Conservation (phyloP, 2,113 vertebrate species). For the Alethe castanea region DNA sequence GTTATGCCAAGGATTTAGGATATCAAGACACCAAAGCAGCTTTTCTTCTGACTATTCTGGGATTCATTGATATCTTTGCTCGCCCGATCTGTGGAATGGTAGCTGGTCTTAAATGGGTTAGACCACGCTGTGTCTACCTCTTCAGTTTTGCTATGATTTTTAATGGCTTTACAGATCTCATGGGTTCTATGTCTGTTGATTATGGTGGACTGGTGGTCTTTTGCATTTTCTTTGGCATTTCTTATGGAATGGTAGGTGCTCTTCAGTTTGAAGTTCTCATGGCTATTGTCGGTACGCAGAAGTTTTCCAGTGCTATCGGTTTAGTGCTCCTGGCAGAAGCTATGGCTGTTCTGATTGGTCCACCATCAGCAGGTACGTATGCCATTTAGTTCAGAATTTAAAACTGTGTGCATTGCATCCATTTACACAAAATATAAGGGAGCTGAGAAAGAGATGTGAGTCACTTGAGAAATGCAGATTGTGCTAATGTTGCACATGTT, state of each 20-base stretch:
- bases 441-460: neutral
- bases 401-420: neutral
- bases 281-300: conserved; percentile 91
- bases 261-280: conserved; percentile 98
- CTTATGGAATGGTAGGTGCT: conserved; percentile 97
- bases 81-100: conserved; percentile 87
- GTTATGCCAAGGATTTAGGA: conserved; percentile 89
- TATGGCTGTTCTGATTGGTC: conserved; percentile 89
- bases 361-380: conserved; percentile 86
- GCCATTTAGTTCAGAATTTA: neutral
- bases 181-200: conserved; percentile 80
- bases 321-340: conserved; percentile 92
- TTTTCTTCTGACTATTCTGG: conserved; percentile 88
- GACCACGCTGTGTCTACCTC: conserved; percentile 90
- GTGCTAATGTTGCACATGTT: neutral
- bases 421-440: neutral
- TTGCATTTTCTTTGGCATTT: conserved; percentile 95
- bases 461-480: neutral
- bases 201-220: conserved; percentile 85
- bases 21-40: conserved; percentile 86
- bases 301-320: conserved; percentile 93
- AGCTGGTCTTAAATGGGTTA: conserved; percentile 83
- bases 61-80: conserved; percentile 93
- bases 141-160: conserved; percentile 95
- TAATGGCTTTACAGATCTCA: conserved; percentile 88